A percentile compares a stretch with the other conserved stretches of the same genome.
phyloP scores from a whole-genome alignment of 2,797 vertebrate genomes.

The Gymnoscopelus braueri region DNA sequence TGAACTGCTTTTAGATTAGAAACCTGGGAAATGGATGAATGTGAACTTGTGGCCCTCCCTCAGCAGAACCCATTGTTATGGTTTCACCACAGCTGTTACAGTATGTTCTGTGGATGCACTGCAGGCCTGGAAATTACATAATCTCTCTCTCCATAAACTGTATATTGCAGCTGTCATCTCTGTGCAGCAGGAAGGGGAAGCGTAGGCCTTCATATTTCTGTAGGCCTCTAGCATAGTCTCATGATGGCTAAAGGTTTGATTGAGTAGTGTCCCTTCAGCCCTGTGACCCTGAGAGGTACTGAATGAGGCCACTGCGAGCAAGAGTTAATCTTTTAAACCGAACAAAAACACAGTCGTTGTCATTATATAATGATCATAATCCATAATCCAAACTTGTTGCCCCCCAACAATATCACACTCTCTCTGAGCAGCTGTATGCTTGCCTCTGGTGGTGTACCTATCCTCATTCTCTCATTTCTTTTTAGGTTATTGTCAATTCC shows the following conservation, averaged over 20 bases:
- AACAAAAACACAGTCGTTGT: not conserved
- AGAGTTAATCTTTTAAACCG: not conserved
- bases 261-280: not conserved
- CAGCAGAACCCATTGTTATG: conserved; percentile 50
- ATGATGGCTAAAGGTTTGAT: not conserved
- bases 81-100: conserved; percentile 57
- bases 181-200: conserved; percentile 21
- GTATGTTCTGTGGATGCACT: conserved; percentile 25
- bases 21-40: conserved; percentile 46
- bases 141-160: conserved; percentile 14
- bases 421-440: not conserved
- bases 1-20: conserved; percentile 39
- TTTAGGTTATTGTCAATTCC: not conserved
- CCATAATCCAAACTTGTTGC: not conserved
- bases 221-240: conserved; percentile 8
- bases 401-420: not conserved
- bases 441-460: not conserved
- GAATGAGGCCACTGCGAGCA: not conserved
- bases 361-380: conserved; percentile 11
- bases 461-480: no score
- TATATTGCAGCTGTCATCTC: conserved; percentile 27
- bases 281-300: not conserved
- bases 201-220: conserved; percentile 8
- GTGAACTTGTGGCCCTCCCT: conserved; percentile 42
- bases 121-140: conserved; percentile 44